Base-by-base conservation (phyloP, 2,888 invertebrate species). In the Lasioglossum pauxillum region DNA sequence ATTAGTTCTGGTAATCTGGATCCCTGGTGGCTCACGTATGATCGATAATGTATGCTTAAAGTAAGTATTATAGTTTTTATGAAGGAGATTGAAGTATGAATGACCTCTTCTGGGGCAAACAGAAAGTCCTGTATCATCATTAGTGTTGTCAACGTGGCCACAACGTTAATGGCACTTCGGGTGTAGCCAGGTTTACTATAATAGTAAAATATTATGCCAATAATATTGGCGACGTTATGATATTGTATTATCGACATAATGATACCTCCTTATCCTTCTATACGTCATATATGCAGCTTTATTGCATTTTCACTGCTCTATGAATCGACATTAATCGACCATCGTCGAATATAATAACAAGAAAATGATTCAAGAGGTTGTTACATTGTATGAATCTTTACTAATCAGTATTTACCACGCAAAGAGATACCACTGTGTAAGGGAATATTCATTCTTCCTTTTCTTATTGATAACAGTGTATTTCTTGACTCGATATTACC, bases 401-500 rank as follows among this genome's bases (percentile, higher is more conserved):
- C 12, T 16, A 31, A 14, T 31, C 64, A 16, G 31, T 64, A 31
- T 64, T 64, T 31, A 31, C 8, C 31, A 5, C 2, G 35, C 64
- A 23, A 27, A 46, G 46, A 35, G 57, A 81, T 85, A 75, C 38
- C 60, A 79, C 49, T 78, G 76, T 76, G 79, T 75, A 77, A 79
- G 86, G 78, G 80, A 81, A 72, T 84, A 82, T 79, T 81, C 76
- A 81, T 79, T 82, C 79, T 80, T 82, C 74, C 75, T 81, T 83
- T 74, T 72, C 49, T 69, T 72, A 38, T 49, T 41, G 72, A 82
- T 75, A 79, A 77, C 79, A 71, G 64, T 44, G 71, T 80, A 41
- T 35, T 57, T n/a, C 73, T 76, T 75, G 67, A 69, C 35, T 5
- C 35, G 23, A 60, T 72, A 73, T 74, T 35, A 16, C 19, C 38